phyloP scores from a whole-genome alignment of 2,888 invertebrate genomes.

The Geotrupes spiniger region DNA sequence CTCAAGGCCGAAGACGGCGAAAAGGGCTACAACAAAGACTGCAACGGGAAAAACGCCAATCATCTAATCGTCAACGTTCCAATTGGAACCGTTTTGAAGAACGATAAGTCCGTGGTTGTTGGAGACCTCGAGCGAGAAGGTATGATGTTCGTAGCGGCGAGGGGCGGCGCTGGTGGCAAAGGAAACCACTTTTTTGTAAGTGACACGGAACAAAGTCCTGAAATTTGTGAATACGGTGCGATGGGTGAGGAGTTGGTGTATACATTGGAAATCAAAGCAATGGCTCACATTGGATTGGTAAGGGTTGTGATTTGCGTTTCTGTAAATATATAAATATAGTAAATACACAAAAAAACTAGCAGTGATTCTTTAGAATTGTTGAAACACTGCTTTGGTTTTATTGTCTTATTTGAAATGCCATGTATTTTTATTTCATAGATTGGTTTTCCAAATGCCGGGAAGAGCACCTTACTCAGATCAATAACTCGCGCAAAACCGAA shows the following conservation, averaged over 20 bases:
- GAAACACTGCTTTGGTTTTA: conserved; percentile 6
- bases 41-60: conserved; percentile 77
- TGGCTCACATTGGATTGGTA: conserved; percentile 93
- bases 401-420: background rate
- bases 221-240: conserved; percentile 84
- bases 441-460: conserved; percentile 91
- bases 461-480: conserved; percentile 84
- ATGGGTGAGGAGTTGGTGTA: conserved; percentile 73
- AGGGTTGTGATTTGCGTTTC: conserved; percentile 35
- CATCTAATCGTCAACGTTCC: conserved; percentile 76
- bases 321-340: conserved; percentile 11
- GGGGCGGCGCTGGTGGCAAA: conserved; percentile 94
- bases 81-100: conserved; percentile 72
- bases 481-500: conserved; percentile 84
- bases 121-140: conserved; percentile 67
- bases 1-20: conserved; percentile 68
- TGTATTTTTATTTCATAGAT: conserved; percentile 55
- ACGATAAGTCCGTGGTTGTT: conserved; percentile 56
- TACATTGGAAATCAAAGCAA: conserved; percentile 79
- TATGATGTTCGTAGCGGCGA: conserved; percentile 85
- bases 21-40: conserved; percentile 70
- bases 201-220: conserved; percentile 74
- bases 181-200: conserved; percentile 92
- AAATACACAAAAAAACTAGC: background rate
- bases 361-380: conserved; percentile 4